Conservation (phyloP, 2,888 invertebrate genomes). For the Nymphalis urticae region DNA sequence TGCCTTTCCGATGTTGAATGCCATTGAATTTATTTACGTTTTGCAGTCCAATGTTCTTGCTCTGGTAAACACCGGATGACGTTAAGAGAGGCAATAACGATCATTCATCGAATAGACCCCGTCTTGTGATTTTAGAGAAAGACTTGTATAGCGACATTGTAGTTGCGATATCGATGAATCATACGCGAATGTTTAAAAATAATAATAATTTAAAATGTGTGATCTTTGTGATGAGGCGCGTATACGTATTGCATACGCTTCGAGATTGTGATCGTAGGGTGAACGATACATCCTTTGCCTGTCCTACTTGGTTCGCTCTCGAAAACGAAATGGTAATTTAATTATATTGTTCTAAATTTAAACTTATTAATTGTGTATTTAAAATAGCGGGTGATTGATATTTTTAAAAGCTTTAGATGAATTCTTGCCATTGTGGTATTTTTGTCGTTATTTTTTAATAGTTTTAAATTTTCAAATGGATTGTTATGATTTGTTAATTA, state of each 20-base stretch:
- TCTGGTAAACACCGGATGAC: constrained; percentile 71
- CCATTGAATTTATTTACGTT: constrained; percentile 64
- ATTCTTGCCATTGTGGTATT: no score
- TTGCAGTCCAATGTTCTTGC: constrained; percentile 55
- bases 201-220: constrained; percentile 48
- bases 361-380: no score
- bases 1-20: constrained; percentile 59
- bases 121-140: constrained; percentile 10
- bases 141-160: neutral
- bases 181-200: constrained; percentile 30
- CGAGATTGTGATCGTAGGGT: constrained; percentile 46
- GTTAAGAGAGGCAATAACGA: constrained; percentile 28
- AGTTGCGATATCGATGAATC: constrained; percentile 29
- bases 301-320: constrained; percentile 48
- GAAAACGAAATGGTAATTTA: constrained; percentile 51
- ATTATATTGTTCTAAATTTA: neutral
- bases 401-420: no score
- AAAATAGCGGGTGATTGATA: no score
- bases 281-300: constrained; percentile 45
- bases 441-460: no score
- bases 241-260: constrained; percentile 48
- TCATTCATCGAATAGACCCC: constrained; percentile 19
- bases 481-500: neutral
- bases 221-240: constrained; percentile 46
- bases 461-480: no score